A percentile compares a stretch with the other conserved stretches of the same genome.
These are phyloP conservation scores for Buathra laborator DNA, from an alignment of 2,888 invertebrate species.

Conservation along the genomic window DNA sequence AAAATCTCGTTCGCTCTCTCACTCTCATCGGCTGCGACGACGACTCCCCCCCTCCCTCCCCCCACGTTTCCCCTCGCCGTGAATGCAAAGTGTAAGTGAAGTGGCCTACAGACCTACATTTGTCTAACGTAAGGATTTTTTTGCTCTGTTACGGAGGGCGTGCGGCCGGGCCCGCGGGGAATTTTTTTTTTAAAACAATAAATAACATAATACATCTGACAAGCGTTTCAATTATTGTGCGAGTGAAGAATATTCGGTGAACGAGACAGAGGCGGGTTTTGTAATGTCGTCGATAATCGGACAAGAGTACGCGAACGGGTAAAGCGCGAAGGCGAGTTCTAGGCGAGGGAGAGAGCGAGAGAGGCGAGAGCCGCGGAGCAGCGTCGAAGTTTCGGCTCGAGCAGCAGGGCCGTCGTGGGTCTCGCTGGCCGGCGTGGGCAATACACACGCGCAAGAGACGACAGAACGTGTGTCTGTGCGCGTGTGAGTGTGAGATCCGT, in stretches of 20 bases:
- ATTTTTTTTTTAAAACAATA: conserved; percentile 24
- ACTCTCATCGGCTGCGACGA: conserved; percentile 18
- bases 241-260: conserved; percentile 5
- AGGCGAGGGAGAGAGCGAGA: conserved; percentile 70
- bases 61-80: conserved; percentile 51
- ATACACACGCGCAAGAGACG: conserved; percentile 20
- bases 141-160: conserved; percentile 48
- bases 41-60: conserved; percentile 35
- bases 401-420: conserved; percentile 52
- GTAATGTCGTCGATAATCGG: conserved; percentile 61
- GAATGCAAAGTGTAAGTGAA: conserved; percentile 94
- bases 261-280: conserved; percentile 25
- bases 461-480: conserved; percentile 25
- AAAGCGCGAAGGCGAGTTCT: conserved; percentile 21
- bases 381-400: conserved; percentile 69
- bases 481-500: conserved; percentile 17
- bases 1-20: conserved; percentile 21
- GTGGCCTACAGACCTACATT: conserved; percentile 96
- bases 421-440: conserved; percentile 46
- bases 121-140: conserved; percentile 86
- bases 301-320: conserved; percentile 58
- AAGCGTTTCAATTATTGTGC: background rate
- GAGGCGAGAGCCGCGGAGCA: conserved; percentile 49
- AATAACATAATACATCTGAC: background rate
- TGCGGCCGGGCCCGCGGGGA: conserved; percentile 59